phyloP scores from a whole-genome alignment of 2,113 vertebrate species.

The Alectura lathami region DNA sequence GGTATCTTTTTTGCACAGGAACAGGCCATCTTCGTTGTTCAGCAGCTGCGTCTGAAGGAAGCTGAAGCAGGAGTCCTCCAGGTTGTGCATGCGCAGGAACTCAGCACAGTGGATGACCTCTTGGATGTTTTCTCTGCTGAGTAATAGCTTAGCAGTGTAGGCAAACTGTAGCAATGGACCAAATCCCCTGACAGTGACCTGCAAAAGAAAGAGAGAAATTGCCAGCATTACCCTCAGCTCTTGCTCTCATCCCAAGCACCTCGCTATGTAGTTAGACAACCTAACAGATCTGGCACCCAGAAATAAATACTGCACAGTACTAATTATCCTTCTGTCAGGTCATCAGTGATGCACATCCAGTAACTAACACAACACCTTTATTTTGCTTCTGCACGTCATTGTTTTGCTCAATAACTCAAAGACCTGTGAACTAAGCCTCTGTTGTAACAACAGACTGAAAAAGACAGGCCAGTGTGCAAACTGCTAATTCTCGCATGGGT shows the following conservation, averaged over 20 bases:
- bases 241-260: conserved; percentile 75
- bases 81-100: conserved; percentile 98
- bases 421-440: neutral
- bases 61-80: conserved; percentile 99
- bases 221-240: conserved; percentile 83
- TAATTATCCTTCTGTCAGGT: conserved; percentile 71
- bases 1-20: conserved; percentile 87
- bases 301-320: conserved; percentile 78
- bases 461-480: neutral
- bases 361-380: conserved; percentile 11
- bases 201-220: conserved; percentile 80
- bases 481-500: neutral
- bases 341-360: conserved; percentile 64
- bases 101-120: conserved; percentile 98
- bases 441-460: conserved; percentile 33
- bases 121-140: conserved; percentile 98
- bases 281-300: conserved; percentile 75
- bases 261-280: conserved; percentile 73
- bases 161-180: conserved; percentile 98
- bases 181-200: conserved; percentile 99
- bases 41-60: conserved; percentile 96
- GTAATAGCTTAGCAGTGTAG: conserved; percentile 98
- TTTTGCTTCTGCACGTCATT: neutral
- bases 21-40: conserved; percentile 89
- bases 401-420: conserved; percentile 2